Evolutionary conservation across 2,797 vertebrate species (phyloP), one percentile per base, ranked within the genome.

Genomic region (Helarctos malayanus): DNA sequence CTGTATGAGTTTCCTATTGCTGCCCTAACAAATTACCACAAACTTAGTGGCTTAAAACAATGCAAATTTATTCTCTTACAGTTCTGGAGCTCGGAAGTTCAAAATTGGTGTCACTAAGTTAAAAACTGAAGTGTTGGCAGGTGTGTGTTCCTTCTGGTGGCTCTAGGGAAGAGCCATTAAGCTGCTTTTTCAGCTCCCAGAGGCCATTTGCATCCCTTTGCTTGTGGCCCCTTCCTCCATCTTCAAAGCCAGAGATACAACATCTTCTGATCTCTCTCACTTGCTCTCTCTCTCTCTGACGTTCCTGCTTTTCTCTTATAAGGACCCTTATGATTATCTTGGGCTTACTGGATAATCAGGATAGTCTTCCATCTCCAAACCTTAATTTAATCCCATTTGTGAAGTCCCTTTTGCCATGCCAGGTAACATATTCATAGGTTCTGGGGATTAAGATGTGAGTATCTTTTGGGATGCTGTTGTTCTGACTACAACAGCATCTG

Each of bases 1-100:
- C 96, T 93, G 14, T 80, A 89, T 86, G 81, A 59, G 45, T 76
- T 90, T 90, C 32, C 52, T 93, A 6, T 49, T 82, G 75, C 52
- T 90, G 35, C 25, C 38, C 13, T 90, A 65, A 90, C 52, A 84
- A 78, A 83, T 78, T 3, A 56, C 35, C 6, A 47, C 27, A 78
- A 78, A 81, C n/a, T 76, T 68, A 54, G 45, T 89, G 59, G 25
- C 52, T 93, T 89, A 52, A 92, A 92, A 45, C 12, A 89, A 73
- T 29, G 45, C 7, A 23, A 25, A 79, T 73, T 63, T 95, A 75
- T 56, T 89, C 65, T 78, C 25, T 65, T 78, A 84, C 3, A 65
- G 73, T 80, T 84, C 27, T 84, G 32, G 47, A 23, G 29, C 52
- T 73, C 47, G 49, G 63, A 96, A 75, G 13, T 89, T 71, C 38